Evolutionary conservation across 2,888 invertebrate genomes (phyloP).

Genomic region (Rhimphoctona megacephalus): DNA sequence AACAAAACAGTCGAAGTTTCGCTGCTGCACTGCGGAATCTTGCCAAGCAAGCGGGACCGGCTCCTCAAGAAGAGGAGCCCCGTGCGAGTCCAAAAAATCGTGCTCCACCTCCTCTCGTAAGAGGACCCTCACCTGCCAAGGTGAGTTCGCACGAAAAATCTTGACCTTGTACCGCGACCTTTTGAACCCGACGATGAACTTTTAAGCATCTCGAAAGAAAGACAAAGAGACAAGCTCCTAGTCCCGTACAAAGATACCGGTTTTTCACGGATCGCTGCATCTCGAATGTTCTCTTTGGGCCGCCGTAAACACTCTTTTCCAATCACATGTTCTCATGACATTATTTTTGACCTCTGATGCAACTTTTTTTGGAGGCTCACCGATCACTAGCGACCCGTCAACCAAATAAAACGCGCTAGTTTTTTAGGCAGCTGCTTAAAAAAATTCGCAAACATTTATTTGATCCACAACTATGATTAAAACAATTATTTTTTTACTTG

Average conservation of each 20-base stretch:
- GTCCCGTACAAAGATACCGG: conserved; percentile 69
- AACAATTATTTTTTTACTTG: conserved; percentile 21
- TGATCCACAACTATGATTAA: not conserved
- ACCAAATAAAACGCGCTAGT: not conserved
- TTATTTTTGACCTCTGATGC: conserved; percentile 51
- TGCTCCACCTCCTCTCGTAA: conserved; percentile 85
- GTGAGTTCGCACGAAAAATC: conserved; percentile 72
- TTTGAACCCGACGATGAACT: not conserved
- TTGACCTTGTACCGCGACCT: conserved; percentile 53
- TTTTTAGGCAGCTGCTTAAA: not conserved
- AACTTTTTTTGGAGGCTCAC: conserved; percentile 8
- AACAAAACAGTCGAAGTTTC: conserved; percentile 88
- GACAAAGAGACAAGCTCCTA: conserved; percentile 27
- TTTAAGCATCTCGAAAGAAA: not conserved
- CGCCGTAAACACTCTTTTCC: conserved; percentile 18
- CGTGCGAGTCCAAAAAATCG: conserved; percentile 85
- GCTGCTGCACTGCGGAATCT: conserved; percentile 96
- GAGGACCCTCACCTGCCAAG: conserved; percentile 83
- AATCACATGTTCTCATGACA: conserved; percentile 65
- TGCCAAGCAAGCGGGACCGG: conserved; percentile 95
- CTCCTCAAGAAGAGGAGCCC: conserved; percentile 87
- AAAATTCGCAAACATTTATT: not conserved
- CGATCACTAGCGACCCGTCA: not conserved
- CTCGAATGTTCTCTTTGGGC: conserved; percentile 20
- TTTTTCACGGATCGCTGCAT: conserved; percentile 56